Conservation (phyloP, 2,888 invertebrate species). For the Scaptomyza polygonia region DNA sequence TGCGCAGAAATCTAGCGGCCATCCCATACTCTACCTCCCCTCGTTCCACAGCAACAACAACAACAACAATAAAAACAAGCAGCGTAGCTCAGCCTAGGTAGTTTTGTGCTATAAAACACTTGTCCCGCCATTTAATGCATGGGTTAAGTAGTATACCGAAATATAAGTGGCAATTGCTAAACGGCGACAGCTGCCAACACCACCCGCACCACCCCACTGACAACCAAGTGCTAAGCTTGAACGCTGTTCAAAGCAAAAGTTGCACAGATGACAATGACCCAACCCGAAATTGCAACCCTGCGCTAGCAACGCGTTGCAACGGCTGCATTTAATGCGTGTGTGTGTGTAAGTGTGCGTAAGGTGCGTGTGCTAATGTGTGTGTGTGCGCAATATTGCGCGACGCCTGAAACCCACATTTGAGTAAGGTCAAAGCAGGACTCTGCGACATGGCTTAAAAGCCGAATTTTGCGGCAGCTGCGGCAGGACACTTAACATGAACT, state of each 20-base stretch:
- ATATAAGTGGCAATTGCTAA: slow-evolving; percentile 65
- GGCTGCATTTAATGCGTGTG: slow-evolving; percentile 64
- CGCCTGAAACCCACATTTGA: slow-evolving; percentile 58
- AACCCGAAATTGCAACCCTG: slow-evolving; percentile 66
- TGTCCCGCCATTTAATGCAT: slow-evolving; percentile 79
- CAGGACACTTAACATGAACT: slow-evolving; percentile 22
- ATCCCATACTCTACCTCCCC: slow-evolving; percentile 29
- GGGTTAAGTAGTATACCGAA: slow-evolving; percentile 80
- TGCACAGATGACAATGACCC: slow-evolving; percentile 46
- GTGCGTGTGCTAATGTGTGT: slow-evolving; percentile 27
- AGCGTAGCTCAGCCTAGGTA: slow-evolving; percentile 27
- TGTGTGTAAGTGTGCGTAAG: slow-evolving; percentile 19
- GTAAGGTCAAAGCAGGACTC: slow-evolving; percentile 61
- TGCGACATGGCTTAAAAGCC: slow-evolving; percentile 3
- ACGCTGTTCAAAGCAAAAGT: slow-evolving; percentile 18
- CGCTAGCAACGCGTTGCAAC: slow-evolving; percentile 32
- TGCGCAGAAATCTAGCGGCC: slow-evolving; percentile 56
- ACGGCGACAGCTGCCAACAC: slow-evolving; percentile 66
- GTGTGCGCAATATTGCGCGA: slow-evolving; percentile 72
- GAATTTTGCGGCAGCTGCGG: slow-evolving; percentile 47
- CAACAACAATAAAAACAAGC: slow-evolving; percentile 24
- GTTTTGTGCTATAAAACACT: slow-evolving; percentile 62
- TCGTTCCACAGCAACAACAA: slow-evolving; percentile 47
- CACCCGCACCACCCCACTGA: neutral
- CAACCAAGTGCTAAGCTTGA: slow-evolving; percentile 33